phyloP scores from a whole-genome alignment of 2,113 vertebrate species.

The Pachycephala philippinensis region DNA sequence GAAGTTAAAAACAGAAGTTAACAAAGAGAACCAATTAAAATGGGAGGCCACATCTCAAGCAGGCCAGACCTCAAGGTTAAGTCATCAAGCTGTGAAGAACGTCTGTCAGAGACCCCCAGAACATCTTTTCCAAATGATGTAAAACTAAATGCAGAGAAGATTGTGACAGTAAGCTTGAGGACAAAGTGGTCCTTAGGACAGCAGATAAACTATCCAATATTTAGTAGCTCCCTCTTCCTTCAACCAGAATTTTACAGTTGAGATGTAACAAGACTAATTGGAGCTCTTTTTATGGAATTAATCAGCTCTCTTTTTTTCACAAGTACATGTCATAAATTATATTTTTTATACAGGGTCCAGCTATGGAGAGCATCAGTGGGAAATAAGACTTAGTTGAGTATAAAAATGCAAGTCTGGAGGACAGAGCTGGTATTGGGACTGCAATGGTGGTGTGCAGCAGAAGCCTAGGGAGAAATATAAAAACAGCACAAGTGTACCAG shows the following conservation, averaged over 20 bases:
- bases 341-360: not conserved
- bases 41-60: not conserved
- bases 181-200: not conserved
- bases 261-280: not conserved
- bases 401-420: not conserved
- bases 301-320: not conserved
- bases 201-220: not conserved
- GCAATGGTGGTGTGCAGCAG: not conserved
- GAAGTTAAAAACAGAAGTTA: not conserved
- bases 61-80: not conserved
- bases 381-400: not conserved
- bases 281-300: not conserved
- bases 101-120: not conserved
- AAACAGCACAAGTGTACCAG: not conserved
- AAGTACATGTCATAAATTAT: not conserved
- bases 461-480: not conserved
- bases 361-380: not conserved
- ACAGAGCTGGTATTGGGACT: not conserved
- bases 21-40: not conserved
- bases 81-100: not conserved
- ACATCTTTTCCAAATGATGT: not conserved
- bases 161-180: not conserved
- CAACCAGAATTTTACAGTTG: not conserved
- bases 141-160: not conserved
- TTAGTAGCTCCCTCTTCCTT: not conserved